phyloP scores from a whole-genome alignment of 2,797 vertebrate genomes.

The Pipistrellus kuhlii region DNA sequence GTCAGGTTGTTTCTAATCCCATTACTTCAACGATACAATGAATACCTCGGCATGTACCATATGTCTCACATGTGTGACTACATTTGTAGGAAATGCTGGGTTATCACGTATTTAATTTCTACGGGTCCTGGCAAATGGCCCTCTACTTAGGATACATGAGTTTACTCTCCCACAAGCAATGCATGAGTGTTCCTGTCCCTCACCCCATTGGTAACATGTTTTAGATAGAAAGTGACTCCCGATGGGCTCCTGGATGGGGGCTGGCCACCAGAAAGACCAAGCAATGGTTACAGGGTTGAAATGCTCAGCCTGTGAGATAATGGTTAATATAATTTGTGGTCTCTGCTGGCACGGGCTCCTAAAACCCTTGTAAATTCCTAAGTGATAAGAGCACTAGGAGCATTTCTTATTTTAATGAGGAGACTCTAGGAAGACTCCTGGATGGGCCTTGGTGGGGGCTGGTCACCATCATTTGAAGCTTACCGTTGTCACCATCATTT shows the following conservation, averaged over 20 bases:
- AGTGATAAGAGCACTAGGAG: not conserved
- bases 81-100: not conserved
- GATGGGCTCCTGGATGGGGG: not conserved
- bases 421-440: not conserved
- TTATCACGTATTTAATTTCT: not conserved
- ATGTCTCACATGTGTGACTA: not conserved
- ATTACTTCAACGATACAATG: not conserved
- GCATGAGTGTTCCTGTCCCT: not conserved
- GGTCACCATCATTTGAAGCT: not conserved
- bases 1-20: not conserved
- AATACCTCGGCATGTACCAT: rapidly evolving
- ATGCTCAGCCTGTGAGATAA: not conserved
- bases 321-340: not conserved
- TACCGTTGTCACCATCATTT: not conserved
- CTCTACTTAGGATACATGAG: not conserved
- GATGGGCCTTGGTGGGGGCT: not conserved
- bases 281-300: not conserved
- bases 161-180: not conserved
- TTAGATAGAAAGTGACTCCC: not conserved
- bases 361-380: not conserved
- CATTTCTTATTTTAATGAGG: not conserved
- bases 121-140: not conserved
- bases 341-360: not conserved
- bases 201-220: not conserved
- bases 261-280: not conserved